Evolutionary conservation across 1,140 invertebrate genomes (phyloP).

Genomic region (Muscidifurax raptorellus): DNA sequence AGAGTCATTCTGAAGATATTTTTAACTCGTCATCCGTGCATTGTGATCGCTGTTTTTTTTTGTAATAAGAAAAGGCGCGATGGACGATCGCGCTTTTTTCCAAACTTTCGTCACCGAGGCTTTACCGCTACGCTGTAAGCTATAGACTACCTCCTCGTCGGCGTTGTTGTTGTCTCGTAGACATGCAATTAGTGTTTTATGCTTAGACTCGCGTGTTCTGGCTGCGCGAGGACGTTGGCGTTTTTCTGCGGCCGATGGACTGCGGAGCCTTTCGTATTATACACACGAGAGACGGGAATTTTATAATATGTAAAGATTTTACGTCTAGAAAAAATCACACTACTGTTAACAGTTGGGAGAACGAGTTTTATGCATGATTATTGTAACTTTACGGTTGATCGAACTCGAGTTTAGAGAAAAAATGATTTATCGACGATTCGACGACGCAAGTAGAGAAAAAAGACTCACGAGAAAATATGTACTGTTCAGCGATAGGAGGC

Average conservation of each 20-base stretch:
- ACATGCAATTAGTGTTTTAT: conserved; percentile 30
- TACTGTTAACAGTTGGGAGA: too few relatives aligned
- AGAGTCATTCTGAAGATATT: too few relatives aligned
- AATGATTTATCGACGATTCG: too few relatives aligned
- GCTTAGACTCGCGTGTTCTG: not conserved
- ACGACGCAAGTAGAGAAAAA: too few relatives aligned
- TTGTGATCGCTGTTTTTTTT: too few relatives aligned
- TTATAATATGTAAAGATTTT: not conserved
- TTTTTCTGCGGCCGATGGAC: not conserved
- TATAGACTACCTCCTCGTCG: not conserved
- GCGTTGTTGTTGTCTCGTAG: not conserved
- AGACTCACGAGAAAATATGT: too few relatives aligned
- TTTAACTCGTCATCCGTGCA: too few relatives aligned
- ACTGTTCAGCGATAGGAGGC: too few relatives aligned
- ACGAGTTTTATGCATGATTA: too few relatives aligned
- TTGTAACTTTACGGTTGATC: too few relatives aligned
- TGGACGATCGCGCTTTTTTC: not conserved
- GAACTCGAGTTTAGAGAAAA: too few relatives aligned
- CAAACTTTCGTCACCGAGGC: conserved; percentile 27
- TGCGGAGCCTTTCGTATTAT: not conserved
- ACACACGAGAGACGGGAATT: not conserved
- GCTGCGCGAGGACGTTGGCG: not conserved
- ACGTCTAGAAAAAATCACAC: not conserved
- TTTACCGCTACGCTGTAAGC: conserved; percentile 12
- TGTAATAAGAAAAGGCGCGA: too few relatives aligned